A percentile compares a stretch with the other conserved stretches of the same genome.
phyloP scores from a whole-genome alignment of 2,888 invertebrate genomes.

The Diarsia rubi region DNA sequence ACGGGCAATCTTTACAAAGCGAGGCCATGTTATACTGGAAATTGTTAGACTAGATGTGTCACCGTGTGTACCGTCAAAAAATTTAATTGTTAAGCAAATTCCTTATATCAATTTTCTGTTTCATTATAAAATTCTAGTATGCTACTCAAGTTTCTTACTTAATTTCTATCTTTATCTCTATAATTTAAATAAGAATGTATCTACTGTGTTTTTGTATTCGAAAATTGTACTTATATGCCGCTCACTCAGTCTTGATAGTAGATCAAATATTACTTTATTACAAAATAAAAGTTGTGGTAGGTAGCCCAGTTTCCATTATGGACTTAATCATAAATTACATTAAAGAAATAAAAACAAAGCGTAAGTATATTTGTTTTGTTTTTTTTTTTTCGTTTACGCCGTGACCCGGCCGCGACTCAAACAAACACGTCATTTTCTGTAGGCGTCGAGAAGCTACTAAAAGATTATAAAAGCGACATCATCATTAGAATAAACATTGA shows the following conservation, averaged over 20 bases:
- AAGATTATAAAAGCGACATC: constrained; percentile 8
- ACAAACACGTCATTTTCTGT: constrained; percentile 27
- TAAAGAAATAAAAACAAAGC: neutral
- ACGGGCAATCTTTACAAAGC: too few relatives aligned
- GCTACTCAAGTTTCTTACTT: neutral
- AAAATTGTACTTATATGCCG: neutral
- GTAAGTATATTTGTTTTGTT: neutral
- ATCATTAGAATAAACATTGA: constrained; percentile 1
- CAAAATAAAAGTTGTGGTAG: neutral
- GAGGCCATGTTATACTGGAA: too few relatives aligned
- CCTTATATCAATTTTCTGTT: neutral
- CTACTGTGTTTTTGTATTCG: neutral
- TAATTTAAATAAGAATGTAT: neutral
- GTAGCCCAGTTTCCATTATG: neutral
- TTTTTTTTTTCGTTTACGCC: neutral
- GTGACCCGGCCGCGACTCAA: too few relatives aligned
- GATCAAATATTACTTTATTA: neutral
- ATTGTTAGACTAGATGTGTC: too few relatives aligned
- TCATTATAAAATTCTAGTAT: neutral
- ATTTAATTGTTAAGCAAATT: neutral
- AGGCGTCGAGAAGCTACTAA: constrained; percentile 28
- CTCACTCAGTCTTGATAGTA: constrained; percentile 17
- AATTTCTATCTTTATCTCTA: neutral
- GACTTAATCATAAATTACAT: neutral
- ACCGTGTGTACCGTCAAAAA: neutral